phyloP scores from a whole-genome alignment of 2,113 vertebrate species.

The Callospermophilus lateralis region DNA sequence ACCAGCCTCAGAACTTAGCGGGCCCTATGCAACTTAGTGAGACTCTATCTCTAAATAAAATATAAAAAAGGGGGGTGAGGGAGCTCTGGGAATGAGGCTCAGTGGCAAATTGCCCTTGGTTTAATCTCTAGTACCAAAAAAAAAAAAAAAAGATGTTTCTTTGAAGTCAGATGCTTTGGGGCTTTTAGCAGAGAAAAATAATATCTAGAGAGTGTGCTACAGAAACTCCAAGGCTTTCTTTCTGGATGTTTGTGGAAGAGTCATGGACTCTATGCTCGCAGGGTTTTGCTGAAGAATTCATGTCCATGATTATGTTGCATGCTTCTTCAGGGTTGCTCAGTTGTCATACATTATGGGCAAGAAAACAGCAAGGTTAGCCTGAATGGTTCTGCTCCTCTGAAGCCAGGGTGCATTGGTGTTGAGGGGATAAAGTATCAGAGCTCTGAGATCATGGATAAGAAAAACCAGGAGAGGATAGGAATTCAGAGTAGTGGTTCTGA shows the following conservation, averaged over 20 bases:
- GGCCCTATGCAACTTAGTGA: too few species aligned
- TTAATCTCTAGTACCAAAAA: too few species aligned
- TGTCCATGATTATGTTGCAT: too few species aligned
- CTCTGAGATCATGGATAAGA: neutral
- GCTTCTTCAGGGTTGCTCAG: neutral
- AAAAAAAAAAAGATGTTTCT: neutral
- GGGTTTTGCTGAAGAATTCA: conserved; percentile 3
- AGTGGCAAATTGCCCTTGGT: too few species aligned
- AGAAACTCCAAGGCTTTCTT: neutral
- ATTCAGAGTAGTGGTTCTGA: neutral
- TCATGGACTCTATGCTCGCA: neutral
- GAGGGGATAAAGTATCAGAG: neutral
- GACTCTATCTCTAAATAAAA: too few species aligned
- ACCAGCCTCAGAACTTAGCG: too few species aligned
- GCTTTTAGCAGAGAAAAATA: neutral
- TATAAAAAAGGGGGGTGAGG: too few species aligned
- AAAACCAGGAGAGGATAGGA: neutral
- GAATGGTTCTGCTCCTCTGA: neutral
- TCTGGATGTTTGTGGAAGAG: neutral
- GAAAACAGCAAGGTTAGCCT: neutral
- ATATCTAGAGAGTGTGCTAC: neutral
- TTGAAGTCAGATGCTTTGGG: neutral
- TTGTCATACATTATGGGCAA: neutral
- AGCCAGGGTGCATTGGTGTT: neutral
- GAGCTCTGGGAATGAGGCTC: too few species aligned